These are phyloP conservation scores for Macrosoma leucophasiata DNA, from an alignment of 2,888 invertebrate species.

Conservation along the genomic window DNA sequence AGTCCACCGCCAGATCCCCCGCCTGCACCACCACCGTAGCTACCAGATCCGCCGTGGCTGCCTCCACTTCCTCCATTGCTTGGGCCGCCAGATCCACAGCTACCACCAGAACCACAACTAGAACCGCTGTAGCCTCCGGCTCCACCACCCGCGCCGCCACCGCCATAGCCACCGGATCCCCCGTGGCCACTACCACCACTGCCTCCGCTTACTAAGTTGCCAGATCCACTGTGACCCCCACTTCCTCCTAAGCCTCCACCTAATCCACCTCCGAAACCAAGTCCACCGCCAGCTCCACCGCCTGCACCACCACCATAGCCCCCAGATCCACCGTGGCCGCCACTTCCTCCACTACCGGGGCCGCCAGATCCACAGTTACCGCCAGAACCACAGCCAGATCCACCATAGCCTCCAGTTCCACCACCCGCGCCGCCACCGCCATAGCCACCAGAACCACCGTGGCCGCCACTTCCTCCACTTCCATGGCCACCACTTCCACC, in stretches of 20 bases:
- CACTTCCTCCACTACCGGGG: slow-evolving; percentile 55
- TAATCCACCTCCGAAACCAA: slow-evolving; percentile 33
- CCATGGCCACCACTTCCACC: slow-evolving; percentile 22
- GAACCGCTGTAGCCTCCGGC: slow-evolving; percentile 13
- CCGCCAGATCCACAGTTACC: too few species aligned
- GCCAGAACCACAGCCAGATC: slow-evolving; percentile 14
- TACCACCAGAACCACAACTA: slow-evolving; percentile 16
- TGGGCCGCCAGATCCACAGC: too few species aligned
- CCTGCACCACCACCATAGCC: slow-evolving; percentile 49
- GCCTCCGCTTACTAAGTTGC: slow-evolving; percentile 24
- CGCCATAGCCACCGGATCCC: slow-evolving; percentile 21
- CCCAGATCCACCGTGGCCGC: slow-evolving; percentile 50
- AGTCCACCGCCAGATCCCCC: slow-evolving; percentile 34
- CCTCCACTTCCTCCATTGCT: slow-evolving; percentile 61
- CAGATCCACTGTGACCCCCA: slow-evolving; percentile 17
- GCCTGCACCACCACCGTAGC: slow-evolving; percentile 47
- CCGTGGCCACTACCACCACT: slow-evolving; percentile 19
- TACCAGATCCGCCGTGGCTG: slow-evolving; percentile 45
- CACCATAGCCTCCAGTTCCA: slow-evolving; percentile 24
- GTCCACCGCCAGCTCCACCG: slow-evolving; percentile 33
- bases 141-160: slow-evolving; percentile 15
- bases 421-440: slow-evolving; percentile 21
- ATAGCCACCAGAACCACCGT: too few species aligned
- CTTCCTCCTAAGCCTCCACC: slow-evolving; percentile 30
- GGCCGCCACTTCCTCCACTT: slow-evolving; percentile 21